phyloP scores from a whole-genome alignment of 2,888 invertebrate species.

The Crepidodera aurea region DNA sequence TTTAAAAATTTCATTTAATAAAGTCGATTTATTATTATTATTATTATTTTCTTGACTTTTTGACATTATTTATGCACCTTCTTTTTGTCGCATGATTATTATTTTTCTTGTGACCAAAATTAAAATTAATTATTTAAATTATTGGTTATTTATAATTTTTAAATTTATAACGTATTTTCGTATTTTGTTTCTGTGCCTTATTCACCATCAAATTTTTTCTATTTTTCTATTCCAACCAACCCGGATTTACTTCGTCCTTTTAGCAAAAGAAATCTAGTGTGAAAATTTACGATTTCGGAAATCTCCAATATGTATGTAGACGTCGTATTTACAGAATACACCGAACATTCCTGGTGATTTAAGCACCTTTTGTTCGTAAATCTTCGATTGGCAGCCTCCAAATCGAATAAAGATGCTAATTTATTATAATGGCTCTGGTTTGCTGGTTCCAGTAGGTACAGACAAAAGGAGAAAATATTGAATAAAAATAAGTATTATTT shows the following conservation, averaged over 20 bases:
- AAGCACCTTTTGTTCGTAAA: conserved; percentile 22
- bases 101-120: too few species aligned
- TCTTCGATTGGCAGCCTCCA: conserved; percentile 19
- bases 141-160: too few species aligned
- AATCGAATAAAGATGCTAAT: conserved; percentile 30
- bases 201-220: too few species aligned
- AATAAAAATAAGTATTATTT: not conserved
- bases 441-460: not conserved
- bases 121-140: too few species aligned
- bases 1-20: too few species aligned
- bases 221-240: not conserved
- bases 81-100: too few species aligned
- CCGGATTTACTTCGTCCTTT: not conserved
- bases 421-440: conserved; percentile 22
- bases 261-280: not conserved
- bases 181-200: too few species aligned
- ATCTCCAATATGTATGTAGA: conserved; percentile 24
- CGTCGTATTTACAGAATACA: conserved; percentile 26
- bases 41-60: too few species aligned
- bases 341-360: conserved; percentile 14
- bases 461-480: not conserved
- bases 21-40: too few species aligned
- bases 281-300: conserved; percentile 22
- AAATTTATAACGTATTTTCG: too few species aligned
- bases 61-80: too few species aligned